These are phyloP conservation scores for Mesoligia furuncula DNA, from an alignment of 2,888 invertebrate genomes.

Conservation along the genomic window DNA sequence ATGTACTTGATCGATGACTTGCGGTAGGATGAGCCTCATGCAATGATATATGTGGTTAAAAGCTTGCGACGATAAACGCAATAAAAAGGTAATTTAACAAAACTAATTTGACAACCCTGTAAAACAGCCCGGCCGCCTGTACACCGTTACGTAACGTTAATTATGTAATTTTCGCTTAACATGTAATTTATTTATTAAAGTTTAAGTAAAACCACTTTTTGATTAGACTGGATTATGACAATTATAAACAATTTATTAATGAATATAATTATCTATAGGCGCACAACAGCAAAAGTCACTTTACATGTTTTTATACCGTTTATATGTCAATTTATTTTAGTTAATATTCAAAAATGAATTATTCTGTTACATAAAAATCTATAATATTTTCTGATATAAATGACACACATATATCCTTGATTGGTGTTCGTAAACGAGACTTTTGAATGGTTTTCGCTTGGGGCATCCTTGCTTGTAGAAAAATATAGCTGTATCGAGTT, in stretches of 20 bases:
- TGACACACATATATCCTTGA: slow-evolving; percentile 10
- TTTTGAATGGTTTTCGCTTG: slow-evolving; percentile 23
- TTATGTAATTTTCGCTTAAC: neutral
- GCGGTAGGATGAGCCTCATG: slow-evolving; percentile 65
- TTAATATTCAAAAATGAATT: neutral
- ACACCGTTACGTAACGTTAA: slow-evolving; percentile 56
- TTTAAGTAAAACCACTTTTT: neutral
- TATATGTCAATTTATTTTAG: no score
- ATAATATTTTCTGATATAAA: no score
- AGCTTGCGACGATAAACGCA: slow-evolving; percentile 72
- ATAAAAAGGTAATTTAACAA: slow-evolving; percentile 77
- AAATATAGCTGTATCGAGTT: slow-evolving; percentile 60
- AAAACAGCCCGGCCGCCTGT: slow-evolving; percentile 61
- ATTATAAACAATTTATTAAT: no score
- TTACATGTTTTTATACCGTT: neutral
- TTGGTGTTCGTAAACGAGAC: slow-evolving; percentile 9
- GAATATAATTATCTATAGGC: neutral
- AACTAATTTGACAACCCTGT: slow-evolving; percentile 77
- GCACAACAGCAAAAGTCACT: neutral
- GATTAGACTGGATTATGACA: neutral
- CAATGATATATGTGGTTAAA: slow-evolving; percentile 75
- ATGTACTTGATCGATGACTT: slow-evolving; percentile 71
- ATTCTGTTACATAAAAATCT: neutral
- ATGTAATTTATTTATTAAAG: neutral
- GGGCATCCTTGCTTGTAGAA: slow-evolving; percentile 32